These are phyloP conservation scores for Escarpia spicata DNA, from an alignment of 2,888 invertebrate genomes.

Conservation along the genomic window DNA sequence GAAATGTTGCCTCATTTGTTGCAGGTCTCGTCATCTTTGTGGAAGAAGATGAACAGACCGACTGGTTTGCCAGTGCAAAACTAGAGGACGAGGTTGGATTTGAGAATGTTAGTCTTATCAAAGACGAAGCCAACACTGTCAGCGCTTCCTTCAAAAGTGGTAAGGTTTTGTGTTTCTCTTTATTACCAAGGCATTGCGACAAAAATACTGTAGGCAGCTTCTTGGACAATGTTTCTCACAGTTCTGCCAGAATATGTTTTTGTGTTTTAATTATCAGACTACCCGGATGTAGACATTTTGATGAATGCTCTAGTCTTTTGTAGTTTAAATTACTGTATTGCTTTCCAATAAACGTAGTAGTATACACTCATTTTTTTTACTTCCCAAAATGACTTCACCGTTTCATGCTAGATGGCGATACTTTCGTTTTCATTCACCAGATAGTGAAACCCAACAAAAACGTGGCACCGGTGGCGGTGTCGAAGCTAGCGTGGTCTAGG, in stretches of 20 bases:
- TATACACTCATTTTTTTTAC: no score
- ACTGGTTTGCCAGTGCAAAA: constrained; percentile 18
- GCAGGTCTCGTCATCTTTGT: constrained; percentile 4
- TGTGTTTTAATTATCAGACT: neutral
- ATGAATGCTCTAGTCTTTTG: neutral
- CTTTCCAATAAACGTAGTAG: no score
- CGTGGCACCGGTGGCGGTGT: no score
- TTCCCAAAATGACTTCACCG: no score
- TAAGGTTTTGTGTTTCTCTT: neutral
- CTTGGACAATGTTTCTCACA: no score
- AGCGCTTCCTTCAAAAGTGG: constrained; percentile 6
- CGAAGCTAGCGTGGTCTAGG: no score
- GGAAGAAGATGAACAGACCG: neutral
- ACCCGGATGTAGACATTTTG: neutral
- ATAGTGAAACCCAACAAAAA: no score
- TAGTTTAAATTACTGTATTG: neutral
- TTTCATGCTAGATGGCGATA: no score
- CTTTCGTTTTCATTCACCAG: no score
- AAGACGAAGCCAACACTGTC: neutral
- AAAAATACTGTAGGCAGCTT: no score
- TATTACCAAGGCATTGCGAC: no score
- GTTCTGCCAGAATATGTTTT: neutral
- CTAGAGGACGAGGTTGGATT: neutral
- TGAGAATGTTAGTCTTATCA: constrained; percentile 20
- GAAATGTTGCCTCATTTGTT: neutral